phyloP scores from a whole-genome alignment of 2,797 vertebrate genomes.

The Neoniphon sammara region DNA sequence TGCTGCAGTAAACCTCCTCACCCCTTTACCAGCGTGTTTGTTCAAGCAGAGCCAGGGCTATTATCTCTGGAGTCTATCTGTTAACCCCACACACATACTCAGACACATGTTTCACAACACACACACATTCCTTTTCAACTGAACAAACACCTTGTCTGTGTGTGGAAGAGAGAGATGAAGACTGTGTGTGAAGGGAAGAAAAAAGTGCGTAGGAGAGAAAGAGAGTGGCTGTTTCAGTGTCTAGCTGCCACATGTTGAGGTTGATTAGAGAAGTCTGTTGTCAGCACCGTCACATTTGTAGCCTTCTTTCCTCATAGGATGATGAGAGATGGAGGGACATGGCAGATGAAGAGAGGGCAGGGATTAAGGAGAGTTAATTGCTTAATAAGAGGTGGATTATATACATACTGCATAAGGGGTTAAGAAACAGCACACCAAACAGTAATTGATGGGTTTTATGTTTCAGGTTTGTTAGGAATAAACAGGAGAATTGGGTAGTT shows the following conservation, averaged over 20 bases:
- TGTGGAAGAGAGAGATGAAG: slow-evolving; percentile 38
- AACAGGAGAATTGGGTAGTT: too few relatives aligned
- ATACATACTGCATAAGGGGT: neutral
- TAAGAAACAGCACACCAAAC: neutral
- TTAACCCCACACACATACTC: slow-evolving; percentile 64
- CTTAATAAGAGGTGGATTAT: slow-evolving; percentile 45
- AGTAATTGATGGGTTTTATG: too few relatives aligned
- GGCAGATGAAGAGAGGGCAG: slow-evolving; percentile 32
- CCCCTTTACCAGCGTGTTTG: slow-evolving; percentile 69
- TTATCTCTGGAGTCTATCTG: slow-evolving; percentile 69
- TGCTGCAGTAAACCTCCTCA: slow-evolving; percentile 62
- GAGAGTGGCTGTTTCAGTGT: slow-evolving; percentile 39
- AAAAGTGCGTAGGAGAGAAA: slow-evolving; percentile 33
- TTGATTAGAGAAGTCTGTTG: slow-evolving; percentile 72
- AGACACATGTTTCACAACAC: slow-evolving; percentile 65
- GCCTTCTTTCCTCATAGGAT: slow-evolving; percentile 14
- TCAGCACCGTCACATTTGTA: slow-evolving; percentile 73
- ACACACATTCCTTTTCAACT: slow-evolving; percentile 68
- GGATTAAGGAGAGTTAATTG: slow-evolving; percentile 54
- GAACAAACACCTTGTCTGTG: slow-evolving; percentile 71
- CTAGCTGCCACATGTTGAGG: slow-evolving; percentile 31
- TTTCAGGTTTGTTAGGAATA: too few relatives aligned
- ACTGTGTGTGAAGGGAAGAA: slow-evolving; percentile 13
- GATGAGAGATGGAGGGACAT: slow-evolving; percentile 63
- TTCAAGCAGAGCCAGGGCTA: slow-evolving; percentile 59